Conservation (phyloP, 1,140 invertebrate species). For the Ostrea denselamellosa region DNA sequence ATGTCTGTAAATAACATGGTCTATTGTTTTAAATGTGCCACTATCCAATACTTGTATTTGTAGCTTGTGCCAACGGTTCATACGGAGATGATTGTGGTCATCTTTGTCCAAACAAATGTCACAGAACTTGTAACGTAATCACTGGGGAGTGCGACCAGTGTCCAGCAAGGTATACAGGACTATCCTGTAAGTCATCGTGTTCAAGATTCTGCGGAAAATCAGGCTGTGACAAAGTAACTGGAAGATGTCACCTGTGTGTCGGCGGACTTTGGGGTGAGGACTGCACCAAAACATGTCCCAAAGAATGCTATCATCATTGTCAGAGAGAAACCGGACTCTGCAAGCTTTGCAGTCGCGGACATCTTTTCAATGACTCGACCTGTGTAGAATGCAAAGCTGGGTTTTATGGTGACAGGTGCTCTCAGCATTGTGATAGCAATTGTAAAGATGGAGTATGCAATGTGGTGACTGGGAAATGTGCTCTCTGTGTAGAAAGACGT, state of each 20-base stretch:
- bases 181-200: background rate
- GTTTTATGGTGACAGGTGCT: background rate
- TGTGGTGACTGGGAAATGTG: background rate
- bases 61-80: background rate
- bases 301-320: background rate
- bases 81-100: background rate
- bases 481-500: background rate
- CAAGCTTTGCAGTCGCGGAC: background rate
- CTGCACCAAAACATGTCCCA: background rate
- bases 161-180: background rate
- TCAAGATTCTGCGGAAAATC: background rate
- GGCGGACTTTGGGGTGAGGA: background rate
- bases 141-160: background rate
- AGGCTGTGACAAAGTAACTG: background rate
- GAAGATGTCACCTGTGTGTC: background rate
- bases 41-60: background rate
- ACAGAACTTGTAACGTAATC: background rate
- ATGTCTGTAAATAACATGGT: no score
- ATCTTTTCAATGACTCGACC: background rate
- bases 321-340: slow-evolving; percentile 12
- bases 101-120: background rate
- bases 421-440: background rate
- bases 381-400: background rate
- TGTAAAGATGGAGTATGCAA: background rate
- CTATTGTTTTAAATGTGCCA: no score